Evolutionary conservation across 2,797 vertebrate species (phyloP), one percentile per base, ranked within the genome.

Genomic region (Erpetoichthys calabaricus): DNA sequence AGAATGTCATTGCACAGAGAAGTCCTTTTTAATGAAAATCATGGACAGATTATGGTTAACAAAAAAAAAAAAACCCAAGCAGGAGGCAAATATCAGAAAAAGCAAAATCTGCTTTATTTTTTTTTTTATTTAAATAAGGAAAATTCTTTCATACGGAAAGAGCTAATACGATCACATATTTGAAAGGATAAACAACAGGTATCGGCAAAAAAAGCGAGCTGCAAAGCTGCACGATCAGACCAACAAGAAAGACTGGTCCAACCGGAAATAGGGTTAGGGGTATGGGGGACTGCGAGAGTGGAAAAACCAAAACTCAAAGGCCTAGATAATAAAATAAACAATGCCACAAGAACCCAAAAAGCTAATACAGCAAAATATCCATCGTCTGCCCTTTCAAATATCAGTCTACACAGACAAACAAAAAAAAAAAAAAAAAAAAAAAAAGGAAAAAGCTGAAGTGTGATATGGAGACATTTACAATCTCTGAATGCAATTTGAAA

Each of bases 131-230:
- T 91, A 88, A 91, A 91, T 89, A 89, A 90, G 86, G 81, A 82
- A 79, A 82, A 83, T 83, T 91, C 79, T 91, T 89, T 81, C 88
- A 83, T 89, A 91, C 84, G 83, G 78, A 83, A 89, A 87, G 88
- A 89, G 86, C 83, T 85, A 83, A 83, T 90, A 91, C 88, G 86
- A 88, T 86, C 89, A 92, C 89, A 89, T 86, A 90, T 89, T 86
- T 91, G 86, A 91, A 88, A 90, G 85, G 84, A 88, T 86, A 88
- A 89, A 91, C 84, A 88, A 86, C 82, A 90, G 78, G 81, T 80
- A 82, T 77, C 68, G 84, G 85, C 80, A 86, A 67, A 45, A 78
- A 70, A 66, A 63, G 64, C 66, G 74, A 68, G 68, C 59, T 5
- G 73, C 72, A 88, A 75, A 73, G 72, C 74, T 63, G 70, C 64